Evolutionary conservation across 1,140 invertebrate species (phyloP), one percentile per base, ranked within the genome.

Genomic region (Drosophila truncata): DNA sequence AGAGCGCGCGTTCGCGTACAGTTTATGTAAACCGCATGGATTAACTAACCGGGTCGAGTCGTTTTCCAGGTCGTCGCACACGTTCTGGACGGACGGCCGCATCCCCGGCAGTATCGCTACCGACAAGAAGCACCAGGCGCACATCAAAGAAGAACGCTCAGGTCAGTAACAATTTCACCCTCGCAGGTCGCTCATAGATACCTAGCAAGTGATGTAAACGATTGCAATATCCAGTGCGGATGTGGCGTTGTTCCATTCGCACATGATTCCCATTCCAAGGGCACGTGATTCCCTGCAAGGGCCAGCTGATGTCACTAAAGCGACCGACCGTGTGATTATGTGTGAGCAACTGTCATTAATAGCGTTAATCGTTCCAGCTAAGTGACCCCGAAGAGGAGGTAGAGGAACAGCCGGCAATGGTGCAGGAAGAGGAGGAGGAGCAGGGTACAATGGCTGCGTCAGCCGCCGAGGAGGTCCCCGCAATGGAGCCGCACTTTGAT

Each of bases 221-320:
- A 58, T 77, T 70, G 88, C 85, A 88, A 61, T 76, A 57, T 67
- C 62, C 33, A 75, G 60, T 91, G 80, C 61, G 75, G 63, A 80
- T 93, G 92, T 81, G 92, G 87, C 90, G 91, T 86, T 81, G 92
- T 91, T 93, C 92, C 91, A 82, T 82, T 71, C 71, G 80, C 63
- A 88, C 55, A 84, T 92, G 92, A 93, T 82, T 27, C 64, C 31
- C 67, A 72, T n/a, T 37, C 39, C n/a, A 25, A 20, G 63, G 49
- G 64, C 59, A 57, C 31, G 55, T 91, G 91, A 92, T 92, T 91
- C 57, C 77, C 54, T 83, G 92, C 92, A 93, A 93, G 92, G 92
- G 92, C 92, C 92, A 93, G 84, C 92, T 93, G 92, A 93, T 70
- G 47, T 72, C 62, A 25, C 60, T 39, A n/a, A 2, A 27, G 20